A percentile compares a stretch with the other conserved stretches of the same genome.
phyloP scores from a whole-genome alignment of 1,140 invertebrate genomes.

The Heliconius himera region DNA sequence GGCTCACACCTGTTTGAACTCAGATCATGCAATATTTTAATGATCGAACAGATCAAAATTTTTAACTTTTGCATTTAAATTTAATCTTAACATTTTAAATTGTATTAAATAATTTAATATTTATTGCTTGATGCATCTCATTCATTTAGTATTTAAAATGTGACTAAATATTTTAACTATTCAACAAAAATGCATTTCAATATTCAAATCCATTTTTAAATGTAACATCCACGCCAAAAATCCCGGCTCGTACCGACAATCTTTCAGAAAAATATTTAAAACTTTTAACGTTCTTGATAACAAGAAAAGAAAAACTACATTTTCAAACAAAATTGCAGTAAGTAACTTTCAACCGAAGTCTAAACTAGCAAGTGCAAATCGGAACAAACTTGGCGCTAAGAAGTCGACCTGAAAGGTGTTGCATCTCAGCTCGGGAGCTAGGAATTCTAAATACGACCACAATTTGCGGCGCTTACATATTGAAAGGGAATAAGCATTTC shows the following conservation, averaged over 20 bases:
- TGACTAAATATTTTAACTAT: background rate
- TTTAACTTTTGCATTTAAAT: no score
- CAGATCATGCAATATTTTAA: no score
- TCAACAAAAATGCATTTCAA: background rate
- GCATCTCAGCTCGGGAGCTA: conserved; percentile 32
- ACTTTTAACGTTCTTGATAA: conserved; percentile 11
- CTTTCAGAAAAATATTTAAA: background rate
- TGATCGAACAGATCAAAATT: no score
- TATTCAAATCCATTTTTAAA: background rate
- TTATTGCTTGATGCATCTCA: no score
- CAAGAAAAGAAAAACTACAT: conserved; percentile 15
- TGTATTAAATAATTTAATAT: no score
- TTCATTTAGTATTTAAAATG: no score
- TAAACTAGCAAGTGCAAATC: conserved; percentile 25
- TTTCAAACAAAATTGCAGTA: conserved; percentile 13
- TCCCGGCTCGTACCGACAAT: background rate
- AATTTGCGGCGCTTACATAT: conserved; percentile 29
- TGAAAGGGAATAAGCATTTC: conserved; percentile 36
- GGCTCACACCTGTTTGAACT: no score
- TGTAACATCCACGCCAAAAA: conserved; percentile 1
- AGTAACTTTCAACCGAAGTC: conserved; percentile 21
- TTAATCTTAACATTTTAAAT: no score
- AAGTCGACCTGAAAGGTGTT: conserved; percentile 23
- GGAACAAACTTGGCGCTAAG: conserved; percentile 21
- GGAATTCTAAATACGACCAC: conserved; percentile 38